A percentile compares a stretch with the other conserved stretches of the same genome.
Conservation (phyloP, 2,113 vertebrate genomes). For the Percopsis transmontana region DNA sequence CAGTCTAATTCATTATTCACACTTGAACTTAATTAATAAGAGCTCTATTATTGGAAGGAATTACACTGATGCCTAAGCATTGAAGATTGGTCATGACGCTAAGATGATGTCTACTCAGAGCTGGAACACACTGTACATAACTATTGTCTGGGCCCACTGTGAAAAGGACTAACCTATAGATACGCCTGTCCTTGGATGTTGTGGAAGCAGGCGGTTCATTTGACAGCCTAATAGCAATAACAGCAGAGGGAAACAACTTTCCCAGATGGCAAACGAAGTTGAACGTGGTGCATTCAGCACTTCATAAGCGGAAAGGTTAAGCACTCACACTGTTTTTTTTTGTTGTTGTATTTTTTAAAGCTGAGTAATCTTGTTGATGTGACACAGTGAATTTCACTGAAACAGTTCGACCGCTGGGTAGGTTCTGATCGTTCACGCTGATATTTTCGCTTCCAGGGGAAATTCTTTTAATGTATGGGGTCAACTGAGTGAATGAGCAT, state of each 20-base stretch:
- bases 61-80: slow-evolving; percentile 24
- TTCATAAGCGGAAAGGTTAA: slow-evolving; percentile 21
- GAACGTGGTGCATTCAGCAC: slow-evolving; percentile 27
- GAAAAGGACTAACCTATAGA: slow-evolving; percentile 9
- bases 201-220: slow-evolving; percentile 18
- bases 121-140: slow-evolving; percentile 8
- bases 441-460: slow-evolving; percentile 26
- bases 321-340: slow-evolving; percentile 20
- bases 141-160: slow-evolving; percentile 16
- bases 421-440: slow-evolving; percentile 26
- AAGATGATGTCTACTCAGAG: slow-evolving; percentile 15
- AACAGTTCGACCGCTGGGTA: slow-evolving; percentile 7
- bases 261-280: slow-evolving; percentile 7
- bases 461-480: slow-evolving; percentile 26
- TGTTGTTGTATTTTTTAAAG: slow-evolving; percentile 9
- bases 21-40: slow-evolving; percentile 35
- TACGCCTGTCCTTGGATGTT: slow-evolving; percentile 5
- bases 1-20: slow-evolving; percentile 38
- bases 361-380: slow-evolving; percentile 30
- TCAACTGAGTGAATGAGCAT: slow-evolving; percentile 61
- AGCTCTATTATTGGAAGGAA: slow-evolving; percentile 18
- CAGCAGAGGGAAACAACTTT: slow-evolving; percentile 8
- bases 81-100: slow-evolving; percentile 28
- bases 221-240: slow-evolving; percentile 26
- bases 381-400: slow-evolving; percentile 25